Evolutionary conservation across 2,888 invertebrate species (phyloP), one percentile per base, ranked within the genome.

Genomic region (Petrolisthes cinctipes): DNA sequence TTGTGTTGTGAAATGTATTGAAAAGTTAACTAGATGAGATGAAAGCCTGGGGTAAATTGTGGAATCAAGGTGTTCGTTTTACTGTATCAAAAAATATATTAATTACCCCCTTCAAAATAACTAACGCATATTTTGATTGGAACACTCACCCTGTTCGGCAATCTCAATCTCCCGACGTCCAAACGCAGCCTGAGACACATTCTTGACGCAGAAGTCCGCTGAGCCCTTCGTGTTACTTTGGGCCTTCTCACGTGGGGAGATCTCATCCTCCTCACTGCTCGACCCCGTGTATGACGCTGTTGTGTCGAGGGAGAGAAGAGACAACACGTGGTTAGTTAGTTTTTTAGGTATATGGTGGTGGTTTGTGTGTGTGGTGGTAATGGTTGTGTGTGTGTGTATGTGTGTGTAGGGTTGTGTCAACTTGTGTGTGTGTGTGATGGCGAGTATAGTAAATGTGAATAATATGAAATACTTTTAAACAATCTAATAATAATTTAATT

Each of bases 121-220:
- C n/a, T n/a, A n/a, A n/a, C n/a, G n/a, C n/a, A n/a, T n/a, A n/a
- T n/a, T n/a, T n/a, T n/a, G n/a, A n/a, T n/a, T 79, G 51, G 9
- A 7, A 11, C 61, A 82, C 88, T 89, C 92, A 95, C 95, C 95
- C 94, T 99, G 98, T 92, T 99, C 98, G 0, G 99, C 99, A 91
- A 99, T 98, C 94, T 99, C 98, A 91, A 99, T 99, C 94, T 99
- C 99, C 73, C 98, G 93, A 57, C 99, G 94, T 0, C 99, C 99
- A 92, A 98, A 98, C 0, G 97, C 97, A 92, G 97, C 96, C 92
- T 98, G 97, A 91, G 96, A 96, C 89, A 99, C 96, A 92, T 98
- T 98, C 86, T 97, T 95, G 54, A 99, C 98, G 93, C 99, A 99
- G 93, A 99, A 98, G 91, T 98, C 97, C 0, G 95, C 95, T 92